Evolutionary conservation across 2,113 vertebrate species (phyloP).

Genomic region (Melanerpes formicivorus): DNA sequence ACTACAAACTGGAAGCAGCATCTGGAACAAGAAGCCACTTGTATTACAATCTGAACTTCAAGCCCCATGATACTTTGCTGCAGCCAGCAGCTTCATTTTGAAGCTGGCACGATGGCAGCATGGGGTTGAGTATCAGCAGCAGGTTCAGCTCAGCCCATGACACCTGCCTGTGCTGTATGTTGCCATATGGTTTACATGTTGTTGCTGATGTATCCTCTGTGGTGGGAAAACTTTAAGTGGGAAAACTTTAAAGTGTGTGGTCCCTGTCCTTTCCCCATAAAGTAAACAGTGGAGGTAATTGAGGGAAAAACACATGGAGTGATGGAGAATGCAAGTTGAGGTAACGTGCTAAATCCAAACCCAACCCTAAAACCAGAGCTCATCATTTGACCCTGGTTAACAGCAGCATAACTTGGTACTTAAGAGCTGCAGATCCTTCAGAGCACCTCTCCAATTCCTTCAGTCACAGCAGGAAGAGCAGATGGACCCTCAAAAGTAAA

Average conservation of each 20-base stretch:
- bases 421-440: neutral
- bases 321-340: neutral
- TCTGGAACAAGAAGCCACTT: too few relatives aligned
- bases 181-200: neutral
- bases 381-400: neutral
- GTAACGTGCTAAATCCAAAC: neutral
- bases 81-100: too few relatives aligned
- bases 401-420: neutral
- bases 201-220: neutral
- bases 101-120: too few relatives aligned
- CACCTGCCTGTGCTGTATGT: neutral
- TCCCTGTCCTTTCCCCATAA: neutral
- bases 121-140: too few relatives aligned
- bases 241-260: neutral
- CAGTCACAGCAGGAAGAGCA: fast-evolving
- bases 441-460: fast-evolving
- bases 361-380: neutral
- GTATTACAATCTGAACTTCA: too few relatives aligned
- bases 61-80: too few relatives aligned
- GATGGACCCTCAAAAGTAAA: fast-evolving
- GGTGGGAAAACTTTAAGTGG: neutral
- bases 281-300: neutral
- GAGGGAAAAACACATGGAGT: neutral
- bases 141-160: too few relatives aligned
- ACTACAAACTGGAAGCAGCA: too few relatives aligned